Evolutionary conservation across 2,888 invertebrate genomes (phyloP), one percentile per base, ranked within the genome.

Genomic region (Neoitamus cyanurus): DNA sequence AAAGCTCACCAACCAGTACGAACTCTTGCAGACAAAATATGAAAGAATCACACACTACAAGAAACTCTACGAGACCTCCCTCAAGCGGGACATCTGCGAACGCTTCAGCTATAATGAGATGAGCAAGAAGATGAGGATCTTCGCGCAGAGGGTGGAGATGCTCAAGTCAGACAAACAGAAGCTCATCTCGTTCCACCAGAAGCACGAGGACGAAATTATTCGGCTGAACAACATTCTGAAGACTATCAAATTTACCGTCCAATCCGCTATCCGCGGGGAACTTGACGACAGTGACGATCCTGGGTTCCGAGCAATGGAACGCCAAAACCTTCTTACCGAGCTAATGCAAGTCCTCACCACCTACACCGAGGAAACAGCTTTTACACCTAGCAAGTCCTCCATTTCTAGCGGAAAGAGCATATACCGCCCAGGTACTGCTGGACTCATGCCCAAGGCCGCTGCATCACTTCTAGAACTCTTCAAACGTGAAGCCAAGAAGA

Each of bases 211-310:
- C 42, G 91, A 92, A 20, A 89, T 90, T 3, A 0, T 87, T 0
- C 93, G 92, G 69, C 89, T 95, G 3, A 93, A 92, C 9, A 92
- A 91, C 48, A 92, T 95, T 84, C 90, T 96, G 28, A 92, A 92
- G 87, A 93, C 94, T 88, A 94, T 95, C 0, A 93, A 93, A n/a
- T 89, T 91, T 83, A 92, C 94, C 2, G 93, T 95, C 0, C 92
- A 93, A 88, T 92, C 93, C 42, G 93, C 94, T 9, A 90, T 94
- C 20, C 92, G 92, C 87, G 84, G 84, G 13, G 84, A 85, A 9
- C 15, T 70, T 28, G 58, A 83, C 28, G 90, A 91, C 85, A 88
- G 90, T 15, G 88, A 92, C 88, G 92, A 92, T 87, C 88, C 92
- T 70, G 91, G 92, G 87, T 90, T 93, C 30, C 91, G 92, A 85